phyloP scores from a whole-genome alignment of 2,797 vertebrate species.

The Taeniopygia guttata region DNA sequence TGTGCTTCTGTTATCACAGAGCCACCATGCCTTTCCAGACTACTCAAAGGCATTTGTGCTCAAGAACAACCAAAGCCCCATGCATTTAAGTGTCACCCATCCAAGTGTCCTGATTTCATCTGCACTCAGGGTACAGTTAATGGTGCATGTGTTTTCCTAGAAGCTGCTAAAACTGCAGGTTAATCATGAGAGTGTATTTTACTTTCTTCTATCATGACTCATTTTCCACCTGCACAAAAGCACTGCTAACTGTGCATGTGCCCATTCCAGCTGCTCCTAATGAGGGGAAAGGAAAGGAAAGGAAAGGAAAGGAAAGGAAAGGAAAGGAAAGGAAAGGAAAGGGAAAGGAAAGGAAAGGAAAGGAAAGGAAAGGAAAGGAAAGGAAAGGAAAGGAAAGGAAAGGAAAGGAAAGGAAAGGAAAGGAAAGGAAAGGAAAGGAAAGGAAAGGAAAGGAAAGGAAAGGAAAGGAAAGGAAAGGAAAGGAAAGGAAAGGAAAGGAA shows the following conservation, averaged over 20 bases:
- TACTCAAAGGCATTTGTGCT: neutral
- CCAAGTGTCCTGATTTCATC: neutral
- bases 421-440: neutral
- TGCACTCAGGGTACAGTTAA: neutral
- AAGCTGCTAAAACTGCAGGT: neutral
- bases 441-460: neutral
- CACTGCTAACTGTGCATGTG: slow-evolving; percentile 21
- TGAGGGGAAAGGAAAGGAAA: neutral
- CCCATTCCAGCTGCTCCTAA: slow-evolving; percentile 15
- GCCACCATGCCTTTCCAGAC: neutral
- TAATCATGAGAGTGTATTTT: neutral
- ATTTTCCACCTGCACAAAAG: neutral
- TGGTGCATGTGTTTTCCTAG: neutral
- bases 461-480: neutral
- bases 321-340: neutral
- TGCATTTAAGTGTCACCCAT: fast-evolving
- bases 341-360: neutral
- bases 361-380: neutral
- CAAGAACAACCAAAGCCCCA: neutral
- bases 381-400: neutral
- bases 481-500: neutral
- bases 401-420: neutral
- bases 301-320: neutral
- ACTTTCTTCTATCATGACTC: neutral
- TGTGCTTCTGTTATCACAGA: neutral